phyloP scores from a whole-genome alignment of 2,113 vertebrate species.

The Zootoca vivipara region DNA sequence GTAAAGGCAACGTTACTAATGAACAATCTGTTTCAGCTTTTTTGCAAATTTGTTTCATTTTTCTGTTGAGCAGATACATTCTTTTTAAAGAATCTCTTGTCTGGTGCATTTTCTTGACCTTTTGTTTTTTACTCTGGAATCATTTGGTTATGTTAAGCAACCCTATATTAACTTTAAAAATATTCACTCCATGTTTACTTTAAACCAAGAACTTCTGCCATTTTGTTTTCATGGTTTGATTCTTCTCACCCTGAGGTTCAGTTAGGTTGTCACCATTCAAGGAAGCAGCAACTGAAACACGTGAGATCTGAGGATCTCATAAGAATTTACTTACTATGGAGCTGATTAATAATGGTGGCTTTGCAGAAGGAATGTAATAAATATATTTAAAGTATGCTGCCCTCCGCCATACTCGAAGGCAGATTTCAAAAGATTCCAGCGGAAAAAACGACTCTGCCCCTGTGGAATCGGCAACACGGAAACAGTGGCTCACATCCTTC shows the following conservation, averaged over 20 bases:
- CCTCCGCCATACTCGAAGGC: too few relatives aligned
- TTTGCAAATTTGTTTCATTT: too few relatives aligned
- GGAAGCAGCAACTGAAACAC: not conserved
- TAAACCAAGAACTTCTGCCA: not conserved
- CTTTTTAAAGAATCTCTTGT: not conserved
- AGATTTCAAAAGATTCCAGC: too few relatives aligned
- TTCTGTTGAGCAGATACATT: too few relatives aligned
- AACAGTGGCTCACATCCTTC: too few relatives aligned
- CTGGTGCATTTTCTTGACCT: not conserved
- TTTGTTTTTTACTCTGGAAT: not conserved
- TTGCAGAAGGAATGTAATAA: not conserved
- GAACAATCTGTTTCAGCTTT: too few relatives aligned
- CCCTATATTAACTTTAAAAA: not conserved
- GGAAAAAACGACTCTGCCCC: too few relatives aligned
- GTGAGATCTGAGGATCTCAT: not conserved
- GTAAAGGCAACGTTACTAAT: too few relatives aligned
- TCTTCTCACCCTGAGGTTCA: not conserved
- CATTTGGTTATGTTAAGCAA: not conserved
- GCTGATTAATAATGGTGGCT: not conserved
- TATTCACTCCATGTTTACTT: not conserved
- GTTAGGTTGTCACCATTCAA: not conserved
- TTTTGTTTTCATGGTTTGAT: not conserved
- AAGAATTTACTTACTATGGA: not conserved
- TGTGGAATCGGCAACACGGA: too few relatives aligned
- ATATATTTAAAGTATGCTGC: not conserved